Evolutionary conservation across 2,797 vertebrate species (phyloP).

Genomic region (Peromyscus nudipes): DNA sequence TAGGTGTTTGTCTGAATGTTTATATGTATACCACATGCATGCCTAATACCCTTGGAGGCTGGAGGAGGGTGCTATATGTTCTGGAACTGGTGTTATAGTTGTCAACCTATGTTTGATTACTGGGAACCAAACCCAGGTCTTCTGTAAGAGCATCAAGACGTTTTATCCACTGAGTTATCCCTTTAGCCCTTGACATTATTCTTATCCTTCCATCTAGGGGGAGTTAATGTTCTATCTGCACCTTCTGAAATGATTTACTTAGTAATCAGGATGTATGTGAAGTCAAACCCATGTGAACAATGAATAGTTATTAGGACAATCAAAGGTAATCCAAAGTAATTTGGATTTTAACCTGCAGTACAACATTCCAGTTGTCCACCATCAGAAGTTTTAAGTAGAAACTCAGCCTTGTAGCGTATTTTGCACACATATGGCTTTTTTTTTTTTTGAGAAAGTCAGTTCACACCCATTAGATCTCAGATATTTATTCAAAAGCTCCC

Average conservation of each 20-base stretch:
- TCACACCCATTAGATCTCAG: not conserved
- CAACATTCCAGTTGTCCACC: not conserved
- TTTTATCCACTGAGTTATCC: not conserved
- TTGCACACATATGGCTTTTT: not conserved
- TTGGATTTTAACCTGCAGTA: not conserved
- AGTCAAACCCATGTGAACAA: not conserved
- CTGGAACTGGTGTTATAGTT: not conserved
- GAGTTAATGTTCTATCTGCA: not conserved
- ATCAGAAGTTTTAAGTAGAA: not conserved
- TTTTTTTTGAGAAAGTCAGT: not conserved
- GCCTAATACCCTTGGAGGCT: accelerated
- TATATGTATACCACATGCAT: not conserved
- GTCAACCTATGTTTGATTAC: not conserved
- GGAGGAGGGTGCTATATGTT: not conserved
- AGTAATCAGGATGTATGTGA: not conserved
- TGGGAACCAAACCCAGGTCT: not conserved
- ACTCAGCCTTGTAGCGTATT: not conserved
- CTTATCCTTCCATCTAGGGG: not conserved
- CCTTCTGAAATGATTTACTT: not conserved
- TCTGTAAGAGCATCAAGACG: not conserved
- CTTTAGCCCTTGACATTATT: not conserved
- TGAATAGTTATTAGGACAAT: not conserved
- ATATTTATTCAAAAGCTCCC: not conserved
- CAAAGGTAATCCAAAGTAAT: not conserved
- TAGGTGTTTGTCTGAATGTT: not conserved